A percentile compares a stretch with the other conserved stretches of the same genome.
Evolutionary conservation across 2,888 invertebrate genomes (phyloP).

Genomic region (Barypeithes pellucidus): DNA sequence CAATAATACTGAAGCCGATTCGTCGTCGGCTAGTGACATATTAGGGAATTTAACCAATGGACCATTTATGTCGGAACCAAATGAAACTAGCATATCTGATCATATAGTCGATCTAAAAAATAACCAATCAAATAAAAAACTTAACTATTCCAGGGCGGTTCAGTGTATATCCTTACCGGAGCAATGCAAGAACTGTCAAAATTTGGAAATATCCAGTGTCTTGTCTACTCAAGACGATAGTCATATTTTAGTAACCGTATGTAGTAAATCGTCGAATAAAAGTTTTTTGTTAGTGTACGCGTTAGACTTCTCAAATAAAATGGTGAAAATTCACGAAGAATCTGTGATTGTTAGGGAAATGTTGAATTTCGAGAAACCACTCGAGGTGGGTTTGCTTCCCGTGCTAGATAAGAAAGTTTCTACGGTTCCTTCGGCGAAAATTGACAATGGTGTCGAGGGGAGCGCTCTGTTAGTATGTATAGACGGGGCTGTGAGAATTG

Average conservation of each 20-base stretch:
- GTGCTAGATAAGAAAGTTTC: slow-evolving; percentile 66
- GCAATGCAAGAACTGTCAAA: slow-evolving; percentile 71
- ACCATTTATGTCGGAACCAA: slow-evolving; percentile 39
- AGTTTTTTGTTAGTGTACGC: slow-evolving; percentile 75
- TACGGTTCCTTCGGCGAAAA: slow-evolving; percentile 23
- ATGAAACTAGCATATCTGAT: slow-evolving; percentile 67
- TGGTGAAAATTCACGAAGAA: slow-evolving; percentile 74
- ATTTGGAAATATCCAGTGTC: slow-evolving; percentile 74
- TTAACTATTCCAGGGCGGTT: slow-evolving; percentile 72
- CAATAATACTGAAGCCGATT: slow-evolving; percentile 64
- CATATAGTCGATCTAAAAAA: slow-evolving; percentile 69
- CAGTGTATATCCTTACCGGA: slow-evolving; percentile 76
- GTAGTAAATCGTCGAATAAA: slow-evolving; percentile 59
- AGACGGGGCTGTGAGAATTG: slow-evolving; percentile 83
- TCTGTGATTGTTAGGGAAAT: slow-evolving; percentile 78
- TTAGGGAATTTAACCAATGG: slow-evolving; percentile 36
- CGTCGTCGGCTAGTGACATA: slow-evolving; percentile 58
- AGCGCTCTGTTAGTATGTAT: slow-evolving; percentile 83
- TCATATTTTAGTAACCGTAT: slow-evolving; percentile 78
- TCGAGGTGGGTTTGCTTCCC: slow-evolving; percentile 81
- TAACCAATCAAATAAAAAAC: slow-evolving; percentile 64
- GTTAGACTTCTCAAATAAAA: slow-evolving; percentile 71
- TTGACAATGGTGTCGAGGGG: slow-evolving; percentile 67
- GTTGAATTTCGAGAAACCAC: slow-evolving; percentile 78
- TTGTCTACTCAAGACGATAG: slow-evolving; percentile 80